Evolutionary conservation across 2,113 vertebrate genomes (phyloP).

Genomic region (Eulemur macaco): DNA sequence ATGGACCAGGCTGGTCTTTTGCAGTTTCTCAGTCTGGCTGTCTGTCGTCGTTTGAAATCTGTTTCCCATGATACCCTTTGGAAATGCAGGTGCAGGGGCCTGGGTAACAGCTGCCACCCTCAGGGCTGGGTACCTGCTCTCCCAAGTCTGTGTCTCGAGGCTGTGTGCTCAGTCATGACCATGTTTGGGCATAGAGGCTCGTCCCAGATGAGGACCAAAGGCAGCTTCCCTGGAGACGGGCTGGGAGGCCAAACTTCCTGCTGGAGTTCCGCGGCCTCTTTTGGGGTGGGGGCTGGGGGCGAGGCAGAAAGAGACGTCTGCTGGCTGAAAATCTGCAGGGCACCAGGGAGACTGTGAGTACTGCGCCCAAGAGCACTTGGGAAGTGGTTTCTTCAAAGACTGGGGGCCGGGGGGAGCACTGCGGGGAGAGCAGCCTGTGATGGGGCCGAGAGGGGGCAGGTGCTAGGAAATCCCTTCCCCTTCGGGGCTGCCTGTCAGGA

Average conservation of each 20-base stretch:
- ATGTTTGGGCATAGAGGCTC: conserved; percentile 85
- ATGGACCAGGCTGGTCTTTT: not conserved
- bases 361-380: not conserved
- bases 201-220: conserved; percentile 53
- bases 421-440: not conserved
- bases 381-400: not conserved
- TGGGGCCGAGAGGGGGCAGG: accelerated
- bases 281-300: conserved; percentile 45
- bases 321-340: not conserved
- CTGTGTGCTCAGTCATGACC: conserved; percentile 84
- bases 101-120: not conserved
- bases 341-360: conserved; percentile 60
- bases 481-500: not conserved
- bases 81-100: not conserved
- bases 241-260: conserved; percentile 58
- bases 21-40: not conserved
- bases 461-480: not conserved
- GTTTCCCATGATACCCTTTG: not conserved
- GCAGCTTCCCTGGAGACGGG: conserved; percentile 50
- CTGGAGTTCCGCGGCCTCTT: not conserved
- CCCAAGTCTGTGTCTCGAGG: conserved; percentile 69
- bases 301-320: conserved; percentile 27
- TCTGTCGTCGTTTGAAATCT: not conserved
- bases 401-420: not conserved
- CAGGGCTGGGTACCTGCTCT: conserved; percentile 64